Evolutionary conservation across 2,888 invertebrate genomes (phyloP).

Genomic region (Nemotelus pantherinus): DNA sequence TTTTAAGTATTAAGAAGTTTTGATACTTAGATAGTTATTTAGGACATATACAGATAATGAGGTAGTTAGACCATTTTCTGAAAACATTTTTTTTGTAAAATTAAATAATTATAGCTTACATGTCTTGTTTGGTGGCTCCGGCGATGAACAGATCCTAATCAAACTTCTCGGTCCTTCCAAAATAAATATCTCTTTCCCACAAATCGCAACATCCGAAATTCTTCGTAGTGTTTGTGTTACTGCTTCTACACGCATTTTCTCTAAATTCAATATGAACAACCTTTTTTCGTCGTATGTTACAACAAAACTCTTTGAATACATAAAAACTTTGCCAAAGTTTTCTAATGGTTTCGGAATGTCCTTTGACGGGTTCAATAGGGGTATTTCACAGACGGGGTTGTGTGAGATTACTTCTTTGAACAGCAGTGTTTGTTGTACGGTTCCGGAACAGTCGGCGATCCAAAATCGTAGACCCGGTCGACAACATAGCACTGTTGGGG

Average conservation of each 20-base stretch:
- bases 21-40: no score
- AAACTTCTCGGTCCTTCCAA: constrained; percentile 82
- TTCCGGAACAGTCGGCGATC: constrained; percentile 79
- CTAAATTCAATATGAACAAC: constrained; percentile 80
- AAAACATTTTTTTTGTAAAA: no score
- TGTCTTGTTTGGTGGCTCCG: constrained; percentile 70
- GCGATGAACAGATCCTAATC: constrained; percentile 78
- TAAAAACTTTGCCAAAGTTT: constrained; percentile 72
- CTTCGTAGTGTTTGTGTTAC: constrained; percentile 72
- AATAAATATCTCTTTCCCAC: constrained; percentile 77
- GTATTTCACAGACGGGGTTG: constrained; percentile 71
- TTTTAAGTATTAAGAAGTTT: no score
- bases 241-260: constrained; percentile 73
- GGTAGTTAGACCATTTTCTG: no score
- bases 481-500: constrained; percentile 72
- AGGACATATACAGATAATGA: no score
- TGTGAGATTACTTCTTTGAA: constrained; percentile 75
- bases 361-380: constrained; percentile 74
- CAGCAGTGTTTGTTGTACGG: constrained; percentile 84
- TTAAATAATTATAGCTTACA: constrained; percentile 54
- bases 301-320: constrained; percentile 77
- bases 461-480: constrained; percentile 87
- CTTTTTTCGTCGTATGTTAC: constrained; percentile 77
- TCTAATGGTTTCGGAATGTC: constrained; percentile 53
- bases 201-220: constrained; percentile 60